A percentile compares a stretch with the other conserved stretches of the same genome.
These are phyloP conservation scores for Sphenodon punctatus DNA, from an alignment of 2,797 vertebrate species.

Conservation along the genomic window DNA sequence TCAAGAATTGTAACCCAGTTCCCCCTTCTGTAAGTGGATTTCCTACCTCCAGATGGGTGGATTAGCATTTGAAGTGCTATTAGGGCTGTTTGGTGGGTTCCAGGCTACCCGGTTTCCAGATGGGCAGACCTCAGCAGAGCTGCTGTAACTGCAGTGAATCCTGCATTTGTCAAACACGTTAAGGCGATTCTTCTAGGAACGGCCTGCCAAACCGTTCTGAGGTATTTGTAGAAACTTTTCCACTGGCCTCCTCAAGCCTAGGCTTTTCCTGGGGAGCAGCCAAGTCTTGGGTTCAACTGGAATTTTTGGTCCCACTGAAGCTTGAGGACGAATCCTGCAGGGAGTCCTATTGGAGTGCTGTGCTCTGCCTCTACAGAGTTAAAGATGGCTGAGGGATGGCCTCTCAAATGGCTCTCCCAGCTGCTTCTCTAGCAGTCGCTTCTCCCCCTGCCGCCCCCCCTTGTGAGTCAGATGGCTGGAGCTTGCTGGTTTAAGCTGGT, in stretches of 20 bases:
- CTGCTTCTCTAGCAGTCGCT: conserved; percentile 48
- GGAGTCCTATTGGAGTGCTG: not conserved
- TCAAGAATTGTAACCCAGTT: too few relatives aligned
- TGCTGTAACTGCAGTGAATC: too few relatives aligned
- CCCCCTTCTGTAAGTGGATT: too few relatives aligned
- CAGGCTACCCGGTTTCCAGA: too few relatives aligned
- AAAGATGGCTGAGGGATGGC: not conserved
- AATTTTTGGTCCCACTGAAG: not conserved
- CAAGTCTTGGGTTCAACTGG: not conserved
- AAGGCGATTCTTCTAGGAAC: not conserved
- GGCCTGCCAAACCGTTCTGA: not conserved
- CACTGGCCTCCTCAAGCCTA: not conserved
- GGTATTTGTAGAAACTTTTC: not conserved
- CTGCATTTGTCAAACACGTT: not conserved
- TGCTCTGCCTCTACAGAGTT: not conserved
- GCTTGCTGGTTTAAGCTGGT: conserved; percentile 61
- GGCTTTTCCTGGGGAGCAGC: not conserved
- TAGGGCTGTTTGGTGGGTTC: too few relatives aligned
- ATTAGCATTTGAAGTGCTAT: too few relatives aligned
- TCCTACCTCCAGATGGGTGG: too few relatives aligned
- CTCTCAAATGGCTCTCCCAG: conserved; percentile 5
- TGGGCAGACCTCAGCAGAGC: too few relatives aligned
- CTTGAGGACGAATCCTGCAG: too few relatives aligned
- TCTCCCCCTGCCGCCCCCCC: too few relatives aligned
- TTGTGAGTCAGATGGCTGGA: conserved; percentile 45